phyloP scores from a whole-genome alignment of 2,888 invertebrate species.

The Gibbula magus region DNA sequence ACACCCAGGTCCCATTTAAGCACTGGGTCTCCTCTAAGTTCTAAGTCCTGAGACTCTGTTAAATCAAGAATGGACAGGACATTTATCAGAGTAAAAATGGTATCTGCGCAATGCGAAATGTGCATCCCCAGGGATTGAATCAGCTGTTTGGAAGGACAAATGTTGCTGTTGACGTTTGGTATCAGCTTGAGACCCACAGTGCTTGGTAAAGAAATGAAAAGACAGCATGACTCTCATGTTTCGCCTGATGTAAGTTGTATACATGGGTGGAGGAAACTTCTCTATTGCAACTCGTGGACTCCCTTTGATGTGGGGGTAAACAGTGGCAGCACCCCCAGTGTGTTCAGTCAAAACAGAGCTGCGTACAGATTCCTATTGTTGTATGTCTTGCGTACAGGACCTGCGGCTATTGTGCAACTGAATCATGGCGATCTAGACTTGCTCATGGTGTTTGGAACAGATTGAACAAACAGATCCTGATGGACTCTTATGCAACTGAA shows the following conservation, averaged over 20 bases:
- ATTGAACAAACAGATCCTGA: too few species aligned
- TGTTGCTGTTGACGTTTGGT: conserved; percentile 19
- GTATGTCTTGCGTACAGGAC: too few species aligned
- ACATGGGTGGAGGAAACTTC: conserved; percentile 16
- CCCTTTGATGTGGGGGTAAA: conserved; percentile 20
- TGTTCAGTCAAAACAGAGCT: not conserved
- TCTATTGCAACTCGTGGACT: conserved; percentile 7
- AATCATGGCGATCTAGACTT: too few species aligned
- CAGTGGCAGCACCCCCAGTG: not conserved
- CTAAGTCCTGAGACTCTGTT: too few species aligned
- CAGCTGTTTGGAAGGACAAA: not conserved
- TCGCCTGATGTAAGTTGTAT: not conserved
- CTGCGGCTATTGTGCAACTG: too few species aligned
- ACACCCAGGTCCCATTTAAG: too few species aligned
- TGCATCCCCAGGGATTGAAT: not conserved
- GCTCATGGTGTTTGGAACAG: too few species aligned
- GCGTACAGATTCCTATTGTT: not conserved
- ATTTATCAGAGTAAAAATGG: too few species aligned
- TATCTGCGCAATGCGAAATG: too few species aligned
- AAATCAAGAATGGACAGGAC: too few species aligned
- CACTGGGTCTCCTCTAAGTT: too few species aligned
- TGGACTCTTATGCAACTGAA: too few species aligned
- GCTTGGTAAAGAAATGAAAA: not conserved
- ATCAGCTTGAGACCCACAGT: not conserved
- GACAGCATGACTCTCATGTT: not conserved